Conservation (phyloP, 2,113 vertebrate species). For the Pseudonaja textilis region DNA sequence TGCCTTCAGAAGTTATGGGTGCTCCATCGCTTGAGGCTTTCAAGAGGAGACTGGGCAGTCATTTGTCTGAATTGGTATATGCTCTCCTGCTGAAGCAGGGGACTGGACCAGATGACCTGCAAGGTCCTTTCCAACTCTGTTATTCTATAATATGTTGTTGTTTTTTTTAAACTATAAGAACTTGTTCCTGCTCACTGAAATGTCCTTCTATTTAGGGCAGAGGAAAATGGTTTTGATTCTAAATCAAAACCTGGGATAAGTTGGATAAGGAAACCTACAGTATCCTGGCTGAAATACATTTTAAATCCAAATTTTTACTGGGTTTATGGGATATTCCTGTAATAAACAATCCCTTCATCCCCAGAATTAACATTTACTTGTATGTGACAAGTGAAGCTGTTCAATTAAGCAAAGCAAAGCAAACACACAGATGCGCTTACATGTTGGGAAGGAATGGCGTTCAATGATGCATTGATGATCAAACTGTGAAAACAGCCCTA, state of each 20-base stretch:
- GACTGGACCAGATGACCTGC: background rate
- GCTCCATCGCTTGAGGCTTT: background rate
- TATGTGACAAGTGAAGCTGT: slow-evolving; percentile 78
- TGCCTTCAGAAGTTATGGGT: background rate
- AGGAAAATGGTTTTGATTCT: background rate
- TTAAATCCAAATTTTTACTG: background rate
- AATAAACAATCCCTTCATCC: slow-evolving; percentile 57
- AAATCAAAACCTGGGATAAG: background rate
- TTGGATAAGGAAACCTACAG: too few species aligned
- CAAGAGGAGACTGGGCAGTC: background rate
- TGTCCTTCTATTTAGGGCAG: background rate
- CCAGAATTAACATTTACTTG: slow-evolving; percentile 76
- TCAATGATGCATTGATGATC: slow-evolving; percentile 75
- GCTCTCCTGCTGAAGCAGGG: background rate
- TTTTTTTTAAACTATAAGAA: background rate
- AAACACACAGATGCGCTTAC: slow-evolving; percentile 65
- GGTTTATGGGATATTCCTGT: background rate
- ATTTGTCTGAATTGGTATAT: background rate
- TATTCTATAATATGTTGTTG: background rate
- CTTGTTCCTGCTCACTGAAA: background rate
- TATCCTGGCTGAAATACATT: background rate
- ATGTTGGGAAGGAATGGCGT: slow-evolving; percentile 71
- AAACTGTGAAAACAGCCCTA: slow-evolving; percentile 76
- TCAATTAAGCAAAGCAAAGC: slow-evolving; percentile 77
- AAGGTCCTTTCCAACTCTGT: background rate